Evolutionary conservation across 2,888 invertebrate genomes (phyloP).

Genomic region (Leucophora obtusa): DNA sequence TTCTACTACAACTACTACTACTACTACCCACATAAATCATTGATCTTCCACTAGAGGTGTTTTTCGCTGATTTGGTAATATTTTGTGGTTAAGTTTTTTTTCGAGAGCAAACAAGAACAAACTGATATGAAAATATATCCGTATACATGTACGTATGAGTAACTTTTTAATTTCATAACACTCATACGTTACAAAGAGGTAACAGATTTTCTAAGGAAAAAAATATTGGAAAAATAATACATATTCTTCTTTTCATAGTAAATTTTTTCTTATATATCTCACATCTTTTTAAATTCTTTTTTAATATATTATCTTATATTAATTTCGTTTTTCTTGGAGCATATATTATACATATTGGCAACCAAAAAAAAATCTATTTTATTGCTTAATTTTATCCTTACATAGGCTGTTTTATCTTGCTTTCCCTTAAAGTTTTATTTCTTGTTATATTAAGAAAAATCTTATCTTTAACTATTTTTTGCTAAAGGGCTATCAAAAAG

Average conservation of each 20-base stretch:
- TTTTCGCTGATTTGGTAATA: conserved; percentile 57
- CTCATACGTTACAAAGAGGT: conserved; percentile 12
- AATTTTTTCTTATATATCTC: too few species aligned
- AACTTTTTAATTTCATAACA: conserved; percentile 33
- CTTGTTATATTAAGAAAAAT: background rate
- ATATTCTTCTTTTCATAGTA: background rate
- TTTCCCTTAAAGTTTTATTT: conserved; percentile 9
- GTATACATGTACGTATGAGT: conserved; percentile 32
- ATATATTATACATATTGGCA: conserved; percentile 1
- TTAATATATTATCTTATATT: background rate
- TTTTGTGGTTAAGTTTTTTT: conserved; percentile 39
- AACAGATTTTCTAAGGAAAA: conserved; percentile 1
- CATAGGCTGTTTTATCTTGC: conserved; percentile 9
- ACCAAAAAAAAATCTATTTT: background rate
- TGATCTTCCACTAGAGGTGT: conserved; percentile 59
- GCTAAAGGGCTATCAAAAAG: conserved; percentile 45
- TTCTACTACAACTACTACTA: background rate
- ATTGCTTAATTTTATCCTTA: conserved; percentile 12
- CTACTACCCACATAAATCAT: conserved; percentile 44
- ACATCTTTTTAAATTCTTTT: background rate
- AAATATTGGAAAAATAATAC: background rate
- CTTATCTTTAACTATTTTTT: conserved; percentile 14
- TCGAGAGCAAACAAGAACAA: conserved; percentile 8
- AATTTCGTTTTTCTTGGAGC: background rate
- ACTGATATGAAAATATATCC: background rate